phyloP scores from a whole-genome alignment of 2,797 vertebrate genomes.

The Tolypeutes matacus region DNA sequence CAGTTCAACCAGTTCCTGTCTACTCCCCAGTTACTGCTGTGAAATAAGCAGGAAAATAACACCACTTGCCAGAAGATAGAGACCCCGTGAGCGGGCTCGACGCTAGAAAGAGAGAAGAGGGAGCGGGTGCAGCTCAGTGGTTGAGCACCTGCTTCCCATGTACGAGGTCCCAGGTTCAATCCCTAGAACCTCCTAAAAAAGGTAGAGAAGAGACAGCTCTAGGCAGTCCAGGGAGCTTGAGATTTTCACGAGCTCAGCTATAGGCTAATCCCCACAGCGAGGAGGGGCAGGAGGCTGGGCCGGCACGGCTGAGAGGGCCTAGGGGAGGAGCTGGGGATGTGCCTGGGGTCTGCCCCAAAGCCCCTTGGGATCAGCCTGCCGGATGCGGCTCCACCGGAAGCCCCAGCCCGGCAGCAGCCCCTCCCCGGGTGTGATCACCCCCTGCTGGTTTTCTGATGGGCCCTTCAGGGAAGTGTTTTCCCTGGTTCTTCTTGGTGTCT shows the following conservation, averaged over 20 bases:
- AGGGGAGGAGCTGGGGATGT: background rate
- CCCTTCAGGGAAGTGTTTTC: too few relatives aligned
- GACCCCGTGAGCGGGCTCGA: constrained; percentile 29
- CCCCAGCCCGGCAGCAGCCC: background rate
- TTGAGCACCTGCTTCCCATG: too few relatives aligned
- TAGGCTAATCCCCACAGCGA: background rate
- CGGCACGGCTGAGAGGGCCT: background rate
- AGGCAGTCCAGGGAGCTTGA: constrained; percentile 76
- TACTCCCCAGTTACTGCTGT: background rate
- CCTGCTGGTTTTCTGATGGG: too few relatives aligned
- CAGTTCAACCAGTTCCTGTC: background rate
- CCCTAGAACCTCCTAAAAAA: too few relatives aligned
- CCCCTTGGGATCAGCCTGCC: background rate
- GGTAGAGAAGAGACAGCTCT: constrained; percentile 76
- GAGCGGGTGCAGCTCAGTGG: too few relatives aligned
- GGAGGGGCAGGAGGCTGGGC: constrained; percentile 52
- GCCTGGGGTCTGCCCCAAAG: fast-evolving
- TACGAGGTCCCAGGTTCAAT: too few relatives aligned
- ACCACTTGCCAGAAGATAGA: constrained; percentile 61
- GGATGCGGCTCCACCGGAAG: too few relatives aligned
- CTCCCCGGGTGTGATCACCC: too few relatives aligned
- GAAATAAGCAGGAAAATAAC: constrained; percentile 74
- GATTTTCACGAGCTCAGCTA: constrained; percentile 83
- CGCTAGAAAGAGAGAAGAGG: constrained; percentile 81
- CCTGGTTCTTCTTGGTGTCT: background rate